phyloP scores from a whole-genome alignment of 2,888 invertebrate species.

The Agrochola macilenta region DNA sequence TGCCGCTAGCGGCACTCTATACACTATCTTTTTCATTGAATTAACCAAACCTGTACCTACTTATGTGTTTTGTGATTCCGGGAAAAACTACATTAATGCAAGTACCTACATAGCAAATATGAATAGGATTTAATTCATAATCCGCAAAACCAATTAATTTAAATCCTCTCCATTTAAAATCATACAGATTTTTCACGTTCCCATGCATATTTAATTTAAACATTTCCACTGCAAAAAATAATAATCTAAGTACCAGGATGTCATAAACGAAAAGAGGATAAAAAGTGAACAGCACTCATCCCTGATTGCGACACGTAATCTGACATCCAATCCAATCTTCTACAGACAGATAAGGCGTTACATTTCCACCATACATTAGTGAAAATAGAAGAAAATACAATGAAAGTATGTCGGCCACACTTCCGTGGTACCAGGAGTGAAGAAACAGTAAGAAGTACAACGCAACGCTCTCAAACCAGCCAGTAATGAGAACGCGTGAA shows the following conservation, averaged over 20 bases:
- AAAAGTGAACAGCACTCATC: conserved; percentile 49
- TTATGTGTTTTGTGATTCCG: not conserved
- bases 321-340: conserved; percentile 51
- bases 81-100: not conserved
- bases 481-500: conserved; percentile 75
- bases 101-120: not conserved
- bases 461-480: conserved; percentile 72
- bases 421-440: conserved; percentile 55
- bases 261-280: conserved; percentile 27
- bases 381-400: conserved; percentile 67
- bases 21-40: too few species aligned
- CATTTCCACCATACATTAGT: conserved; percentile 35
- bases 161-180: conserved; percentile 4
- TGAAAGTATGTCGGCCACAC: conserved; percentile 69
- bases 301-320: conserved; percentile 57
- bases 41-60: not conserved
- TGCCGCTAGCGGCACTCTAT: too few species aligned
- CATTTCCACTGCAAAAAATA: conserved; percentile 4
- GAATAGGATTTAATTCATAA: not conserved
- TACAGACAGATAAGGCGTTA: conserved; percentile 27
- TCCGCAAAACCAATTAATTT: conserved; percentile 7
- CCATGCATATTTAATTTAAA: conserved; percentile 19
- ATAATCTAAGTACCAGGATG: conserved; percentile 24
- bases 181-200: not conserved
- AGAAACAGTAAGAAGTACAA: conserved; percentile 63